A percentile compares a stretch with the other conserved stretches of the same genome.
Evolutionary conservation across 2,888 invertebrate species (phyloP).

Genomic region (Apomyelois bistriatella): DNA sequence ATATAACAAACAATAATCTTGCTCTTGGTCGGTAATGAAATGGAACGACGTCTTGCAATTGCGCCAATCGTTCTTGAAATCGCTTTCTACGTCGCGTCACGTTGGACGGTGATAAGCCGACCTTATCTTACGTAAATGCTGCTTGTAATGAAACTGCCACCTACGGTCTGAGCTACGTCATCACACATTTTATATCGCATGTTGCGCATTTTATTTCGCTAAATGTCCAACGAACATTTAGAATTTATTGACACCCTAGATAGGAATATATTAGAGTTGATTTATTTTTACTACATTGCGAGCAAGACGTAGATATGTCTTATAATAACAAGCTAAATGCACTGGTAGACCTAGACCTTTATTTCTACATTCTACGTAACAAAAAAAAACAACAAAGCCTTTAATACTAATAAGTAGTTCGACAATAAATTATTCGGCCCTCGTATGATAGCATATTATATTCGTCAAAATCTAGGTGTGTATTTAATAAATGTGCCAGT

Average conservation of each 20-base stretch:
- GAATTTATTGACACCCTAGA: background rate
- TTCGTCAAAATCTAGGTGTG: background rate
- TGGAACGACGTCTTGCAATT: constrained; percentile 50
- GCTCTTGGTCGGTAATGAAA: constrained; percentile 40
- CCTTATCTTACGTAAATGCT: constrained; percentile 65
- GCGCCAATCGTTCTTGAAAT: constrained; percentile 66
- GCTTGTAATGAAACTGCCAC: constrained; percentile 41
- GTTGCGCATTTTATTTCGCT: constrained; percentile 17
- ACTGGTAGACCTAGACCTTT: too few species aligned
- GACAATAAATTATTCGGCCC: too few species aligned
- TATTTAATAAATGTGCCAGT: background rate
- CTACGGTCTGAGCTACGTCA: constrained; percentile 32
- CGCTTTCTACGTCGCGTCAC: constrained; percentile 67
- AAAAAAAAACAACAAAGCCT: too few species aligned
- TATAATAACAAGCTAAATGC: too few species aligned
- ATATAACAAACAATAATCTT: constrained; percentile 5
- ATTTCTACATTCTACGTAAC: too few species aligned
- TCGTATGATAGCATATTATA: too few species aligned
- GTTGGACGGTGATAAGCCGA: constrained; percentile 52
- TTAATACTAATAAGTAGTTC: too few species aligned
- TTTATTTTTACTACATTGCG: background rate
- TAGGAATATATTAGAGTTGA: background rate
- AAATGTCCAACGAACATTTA: background rate
- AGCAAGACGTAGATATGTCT: background rate
- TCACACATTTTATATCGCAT: constrained; percentile 28